Percentiles rank a stretch among this genome's conserved stretches.
phyloP scores from a whole-genome alignment of 2,888 invertebrate genomes.

The Leucoma salicis region DNA sequence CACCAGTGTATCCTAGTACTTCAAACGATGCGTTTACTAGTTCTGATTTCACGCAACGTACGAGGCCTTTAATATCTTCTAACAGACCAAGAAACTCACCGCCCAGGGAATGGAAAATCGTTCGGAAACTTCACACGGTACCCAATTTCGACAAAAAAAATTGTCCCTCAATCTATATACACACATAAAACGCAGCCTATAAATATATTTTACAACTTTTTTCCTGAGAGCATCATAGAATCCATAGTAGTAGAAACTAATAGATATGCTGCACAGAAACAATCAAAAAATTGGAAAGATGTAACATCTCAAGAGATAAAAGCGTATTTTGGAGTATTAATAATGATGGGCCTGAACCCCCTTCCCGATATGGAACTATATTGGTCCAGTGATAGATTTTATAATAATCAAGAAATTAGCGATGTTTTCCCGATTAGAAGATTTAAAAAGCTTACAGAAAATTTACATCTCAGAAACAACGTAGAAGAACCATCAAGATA shows the following conservation, averaged over 20 bases:
- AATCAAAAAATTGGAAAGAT: constrained; percentile 12
- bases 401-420: constrained; percentile 27
- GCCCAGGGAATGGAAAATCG: no score
- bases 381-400: constrained; percentile 32
- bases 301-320: constrained; percentile 18
- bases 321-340: constrained; percentile 23
- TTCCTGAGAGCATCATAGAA: constrained; percentile 22
- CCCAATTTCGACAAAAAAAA: no score
- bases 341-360: constrained; percentile 31
- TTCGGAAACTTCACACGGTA: no score
- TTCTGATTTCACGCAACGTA: no score
- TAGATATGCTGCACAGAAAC: constrained; percentile 23
- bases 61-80: no score
- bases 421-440: constrained; percentile 17
- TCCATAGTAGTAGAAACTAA: constrained; percentile 25
- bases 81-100: no score
- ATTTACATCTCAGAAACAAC: constrained; percentile 31
- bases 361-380: constrained; percentile 28
- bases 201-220: constrained; percentile 17
- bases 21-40: no score
- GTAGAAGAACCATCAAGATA: constrained; percentile 17
- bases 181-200: constrained; percentile 25
- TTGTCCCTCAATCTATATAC: constrained; percentile 16
- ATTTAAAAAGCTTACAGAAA: constrained; percentile 33
- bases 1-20: no score